A percentile compares a stretch with the other conserved stretches of the same genome.
These are phyloP conservation scores for Noctua comes DNA, from an alignment of 2,888 invertebrate genomes.

Conservation along the genomic window DNA sequence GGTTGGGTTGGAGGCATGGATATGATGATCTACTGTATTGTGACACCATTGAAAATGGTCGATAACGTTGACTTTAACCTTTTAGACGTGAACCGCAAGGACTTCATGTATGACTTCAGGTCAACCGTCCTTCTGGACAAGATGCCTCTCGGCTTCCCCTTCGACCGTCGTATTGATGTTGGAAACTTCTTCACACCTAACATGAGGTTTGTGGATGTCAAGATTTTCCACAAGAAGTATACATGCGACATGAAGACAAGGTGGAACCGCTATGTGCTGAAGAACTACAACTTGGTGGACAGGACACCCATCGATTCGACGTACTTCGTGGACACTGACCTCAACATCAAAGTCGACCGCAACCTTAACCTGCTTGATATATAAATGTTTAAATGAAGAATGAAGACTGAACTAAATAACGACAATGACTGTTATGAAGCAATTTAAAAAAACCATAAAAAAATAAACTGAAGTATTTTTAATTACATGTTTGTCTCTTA, in stretches of 20 bases:
- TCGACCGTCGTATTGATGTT: constrained; percentile 92
- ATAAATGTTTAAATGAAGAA: constrained; percentile 32
- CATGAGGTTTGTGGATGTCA: constrained; percentile 92
- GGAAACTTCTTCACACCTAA: constrained; percentile 92
- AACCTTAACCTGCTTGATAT: constrained; percentile 55
- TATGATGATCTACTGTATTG: constrained; percentile 91
- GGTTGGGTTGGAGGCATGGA: constrained; percentile 92
- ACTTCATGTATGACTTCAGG: constrained; percentile 82
- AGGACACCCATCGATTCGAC: constrained; percentile 74
- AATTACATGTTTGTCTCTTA: constrained; percentile 21
- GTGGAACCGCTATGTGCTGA: constrained; percentile 83
- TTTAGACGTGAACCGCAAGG: constrained; percentile 86
- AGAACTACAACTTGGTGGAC: constrained; percentile 78
- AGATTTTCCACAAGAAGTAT: constrained; percentile 91
- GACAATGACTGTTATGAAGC: constrained; percentile 17
- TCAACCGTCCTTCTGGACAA: constrained; percentile 89
- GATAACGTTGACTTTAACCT: constrained; percentile 81
- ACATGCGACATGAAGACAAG: constrained; percentile 85
- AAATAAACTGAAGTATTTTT: constrained; percentile 49
- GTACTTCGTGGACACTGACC: constrained; percentile 78
- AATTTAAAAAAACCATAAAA: constrained; percentile 38
- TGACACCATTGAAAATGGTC: constrained; percentile 88
- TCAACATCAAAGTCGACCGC: constrained; percentile 65
- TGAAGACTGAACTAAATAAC: constrained; percentile 12
- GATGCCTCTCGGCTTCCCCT: constrained; percentile 93